A percentile compares a stretch with the other conserved stretches of the same genome.
phyloP scores from a whole-genome alignment of 2,888 invertebrate species.

The Xestia xanthographa region DNA sequence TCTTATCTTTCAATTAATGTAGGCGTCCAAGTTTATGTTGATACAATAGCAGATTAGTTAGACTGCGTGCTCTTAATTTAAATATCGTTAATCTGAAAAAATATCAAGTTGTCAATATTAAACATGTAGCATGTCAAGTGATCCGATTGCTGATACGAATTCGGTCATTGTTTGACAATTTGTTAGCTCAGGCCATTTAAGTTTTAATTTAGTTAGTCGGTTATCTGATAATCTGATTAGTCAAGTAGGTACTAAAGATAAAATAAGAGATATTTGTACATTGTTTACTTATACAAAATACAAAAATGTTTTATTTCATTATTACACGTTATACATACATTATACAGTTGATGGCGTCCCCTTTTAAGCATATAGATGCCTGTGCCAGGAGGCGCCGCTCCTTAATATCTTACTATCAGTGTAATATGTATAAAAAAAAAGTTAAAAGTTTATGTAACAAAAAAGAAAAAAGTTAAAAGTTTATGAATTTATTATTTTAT shows the following conservation, averaged over 20 bases:
- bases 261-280: neutral
- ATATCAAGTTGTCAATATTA: neutral
- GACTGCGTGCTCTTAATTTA: neutral
- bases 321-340: too few relatives aligned
- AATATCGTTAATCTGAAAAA: neutral
- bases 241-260: neutral
- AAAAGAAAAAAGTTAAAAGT: too few relatives aligned
- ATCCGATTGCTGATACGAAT: neutral
- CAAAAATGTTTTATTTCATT: too few relatives aligned
- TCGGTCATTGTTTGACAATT: neutral
- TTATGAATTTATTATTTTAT: too few relatives aligned
- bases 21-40: neutral
- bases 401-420: too few relatives aligned
- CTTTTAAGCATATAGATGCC: too few relatives aligned
- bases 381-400: too few relatives aligned
- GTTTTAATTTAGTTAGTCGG: too few relatives aligned
- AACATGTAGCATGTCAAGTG: neutral
- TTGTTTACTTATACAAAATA: too few relatives aligned
- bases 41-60: neutral
- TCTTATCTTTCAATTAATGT: conserved; percentile 2
- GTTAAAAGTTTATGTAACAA: too few relatives aligned
- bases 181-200: neutral
- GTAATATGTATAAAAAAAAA: too few relatives aligned
- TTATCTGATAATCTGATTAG: neutral
- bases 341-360: too few relatives aligned